Conservation (phyloP, 2,113 vertebrate species). For the Leptobrachium ailaonicum region DNA sequence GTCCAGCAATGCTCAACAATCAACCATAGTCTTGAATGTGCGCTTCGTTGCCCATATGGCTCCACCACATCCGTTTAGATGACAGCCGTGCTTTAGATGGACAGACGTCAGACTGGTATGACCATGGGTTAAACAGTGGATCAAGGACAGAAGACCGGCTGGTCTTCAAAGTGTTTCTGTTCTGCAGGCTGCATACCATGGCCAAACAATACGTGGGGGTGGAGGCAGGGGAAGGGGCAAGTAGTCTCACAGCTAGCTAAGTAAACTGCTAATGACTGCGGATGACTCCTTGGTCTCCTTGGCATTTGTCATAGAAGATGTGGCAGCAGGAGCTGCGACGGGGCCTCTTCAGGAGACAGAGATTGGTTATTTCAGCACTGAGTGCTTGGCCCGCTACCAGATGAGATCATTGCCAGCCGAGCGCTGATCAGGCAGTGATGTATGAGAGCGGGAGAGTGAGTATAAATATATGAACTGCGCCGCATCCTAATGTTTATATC, state of each 20-base stretch:
- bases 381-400: not conserved
- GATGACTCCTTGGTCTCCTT: not conserved
- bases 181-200: not conserved
- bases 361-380: not conserved
- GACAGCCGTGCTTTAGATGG: too few relatives aligned
- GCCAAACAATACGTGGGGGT: slow-evolving; percentile 1
- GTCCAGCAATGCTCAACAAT: too few relatives aligned
- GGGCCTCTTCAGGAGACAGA: not conserved
- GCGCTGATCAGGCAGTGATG: not conserved
- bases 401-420: not conserved
- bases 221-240: not conserved
- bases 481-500: slow-evolving; percentile 13
- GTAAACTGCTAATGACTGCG: slow-evolving; percentile 9
- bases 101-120: too few relatives aligned
- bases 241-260: not conserved
- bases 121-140: too few relatives aligned
- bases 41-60: too few relatives aligned
- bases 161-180: too few relatives aligned
- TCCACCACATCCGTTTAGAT: too few relatives aligned
- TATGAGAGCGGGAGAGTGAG: slow-evolving; percentile 17
- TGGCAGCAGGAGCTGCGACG: not conserved
- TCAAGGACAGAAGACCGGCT: too few relatives aligned
- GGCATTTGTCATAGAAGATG: not conserved
- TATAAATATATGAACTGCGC: slow-evolving; percentile 23
- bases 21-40: too few relatives aligned